Evolutionary conservation across 2,113 vertebrate genomes (phyloP), one percentile per base, ranked within the genome.

Genomic region (Grammomys surdaster): DNA sequence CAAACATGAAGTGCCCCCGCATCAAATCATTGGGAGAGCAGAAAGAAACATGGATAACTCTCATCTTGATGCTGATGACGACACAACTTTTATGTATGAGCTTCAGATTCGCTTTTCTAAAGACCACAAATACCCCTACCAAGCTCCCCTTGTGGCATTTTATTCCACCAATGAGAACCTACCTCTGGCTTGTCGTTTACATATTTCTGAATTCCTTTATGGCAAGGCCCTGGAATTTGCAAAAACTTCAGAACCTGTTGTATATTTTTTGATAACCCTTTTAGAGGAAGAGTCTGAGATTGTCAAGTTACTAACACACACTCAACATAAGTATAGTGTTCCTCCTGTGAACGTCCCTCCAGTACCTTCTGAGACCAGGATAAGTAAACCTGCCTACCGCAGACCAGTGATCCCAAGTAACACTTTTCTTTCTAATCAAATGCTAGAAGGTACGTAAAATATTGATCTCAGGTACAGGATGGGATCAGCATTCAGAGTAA

Each of bases 111-210:
- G 99, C 58, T 99, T 99, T 98, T 98, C 99, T 87, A 98, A 98
- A 82, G 98, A 98, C 85, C 99, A 99, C 98, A 99, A 99, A 76
- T 99, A 99, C 91, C 99, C 99, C 0, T 99, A 99, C 95, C 99
- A 99, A 97, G 99, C 99, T 33, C 99, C 99, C 17, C 96, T 99
- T 20, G 98, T 99, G 87, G 99, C 99, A 63, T 99, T 99, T 98
- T 99, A 99, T 97, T 99, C 99, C 96, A 99, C 98, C 0, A 98
- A 99, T 0, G 99, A 99, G 89, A 98, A 98, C 12, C 92, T 99
- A 9, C 98, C 99, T 90, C 98, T 98, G 60, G 98, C 99, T 24
- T 99, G 99, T 95, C 99, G 99, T 75, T 99, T 99, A 92, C 98
- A 98, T 58, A 98, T 99, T 93, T 99, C 99, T 3, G 99, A 99